Evolutionary conservation across 64 coral and sea anemone genomes (phyloP).

Genomic region (Stichodactyla mertensii): DNA sequence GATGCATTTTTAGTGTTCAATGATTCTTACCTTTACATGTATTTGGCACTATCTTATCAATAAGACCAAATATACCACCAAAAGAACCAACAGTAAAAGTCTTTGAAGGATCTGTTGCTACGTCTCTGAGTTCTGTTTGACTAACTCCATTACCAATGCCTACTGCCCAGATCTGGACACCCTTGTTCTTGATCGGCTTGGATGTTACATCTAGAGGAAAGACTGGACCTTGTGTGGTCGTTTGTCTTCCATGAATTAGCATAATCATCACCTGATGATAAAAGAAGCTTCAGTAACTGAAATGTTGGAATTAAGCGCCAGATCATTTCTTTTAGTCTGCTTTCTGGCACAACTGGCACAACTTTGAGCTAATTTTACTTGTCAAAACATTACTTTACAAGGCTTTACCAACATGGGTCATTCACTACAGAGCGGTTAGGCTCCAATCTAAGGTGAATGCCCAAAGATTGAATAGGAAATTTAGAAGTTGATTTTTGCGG

Average conservation of each 20-base stretch:
- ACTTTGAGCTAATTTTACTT: too few species aligned
- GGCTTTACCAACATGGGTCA: too few species aligned
- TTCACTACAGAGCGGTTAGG: too few species aligned
- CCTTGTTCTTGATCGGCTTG: slow-evolving; percentile 66
- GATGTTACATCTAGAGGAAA: slow-evolving; percentile 36
- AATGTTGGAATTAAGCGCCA: too few species aligned
- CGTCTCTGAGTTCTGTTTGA: slow-evolving; percentile 8
- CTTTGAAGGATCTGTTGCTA: slow-evolving; percentile 41
- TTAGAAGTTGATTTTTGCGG: too few species aligned
- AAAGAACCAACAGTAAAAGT: slow-evolving; percentile 21
- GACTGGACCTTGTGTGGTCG: slow-evolving; percentile 21
- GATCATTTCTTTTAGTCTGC: too few species aligned
- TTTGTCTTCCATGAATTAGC: slow-evolving; percentile 22
- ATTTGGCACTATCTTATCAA: background rate
- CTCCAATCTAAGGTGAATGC: too few species aligned
- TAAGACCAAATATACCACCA: background rate
- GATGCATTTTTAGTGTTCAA: too few species aligned
- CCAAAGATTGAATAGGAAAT: too few species aligned
- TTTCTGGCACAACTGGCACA: too few species aligned
- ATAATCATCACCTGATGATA: background rate
- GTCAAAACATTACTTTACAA: too few species aligned
- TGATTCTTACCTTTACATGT: slow-evolving; percentile 37
- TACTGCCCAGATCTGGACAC: slow-evolving; percentile 50
- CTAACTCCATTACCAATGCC: slow-evolving; percentile 40
- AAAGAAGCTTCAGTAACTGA: background rate